Base-by-base conservation (phyloP, 1,140 invertebrate species). In the Olivierus martensii region DNA sequence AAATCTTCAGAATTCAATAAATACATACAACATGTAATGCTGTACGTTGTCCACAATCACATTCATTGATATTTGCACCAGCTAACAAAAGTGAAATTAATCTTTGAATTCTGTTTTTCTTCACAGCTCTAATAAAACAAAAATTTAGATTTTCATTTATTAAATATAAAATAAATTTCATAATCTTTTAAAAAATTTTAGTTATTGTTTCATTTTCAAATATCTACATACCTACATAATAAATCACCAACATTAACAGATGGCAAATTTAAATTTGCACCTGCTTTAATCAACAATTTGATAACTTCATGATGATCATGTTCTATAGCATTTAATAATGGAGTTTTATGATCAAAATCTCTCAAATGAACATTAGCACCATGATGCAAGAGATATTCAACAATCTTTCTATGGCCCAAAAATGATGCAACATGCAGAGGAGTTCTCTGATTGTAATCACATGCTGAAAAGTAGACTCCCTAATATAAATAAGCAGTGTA, bases 291-390 rank as follows among this genome's bases (percentile, higher is more conserved):
- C 66, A 63, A 63, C 47, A 71, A 45, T n/a, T 56, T 46, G 46
- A 69, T 61, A 47, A 67, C 59, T 45, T 63, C 65, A 46, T 59
- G 51, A 49, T 64, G 55, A 51, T 65, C 61, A 34, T 59, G 51
- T 11, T 61, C 42, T 7, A 71, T 59, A 11, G 67, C 67, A 57
- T 66, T 63, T 44, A 64, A 62, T 17, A 71, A 53, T 21, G 69
- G 66, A 10, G 64, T 66, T 49, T 63, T 57, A 10, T 60, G 59
- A 18, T 65, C 73, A 66, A 72, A 72, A 61, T 86, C 84, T 63
- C 79, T 79, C 36, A 78, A 69, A 59, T 92, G 87, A n/a, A 93
- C 84, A 48, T 79, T 84, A 0, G 84, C 86, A 1, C 90, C 90
- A 60, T 86, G 78, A 41, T 77, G 73, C 17, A 94, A 67, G 9